Conservation (phyloP, 2,797 vertebrate species). For the Podarcis lilfordi region DNA sequence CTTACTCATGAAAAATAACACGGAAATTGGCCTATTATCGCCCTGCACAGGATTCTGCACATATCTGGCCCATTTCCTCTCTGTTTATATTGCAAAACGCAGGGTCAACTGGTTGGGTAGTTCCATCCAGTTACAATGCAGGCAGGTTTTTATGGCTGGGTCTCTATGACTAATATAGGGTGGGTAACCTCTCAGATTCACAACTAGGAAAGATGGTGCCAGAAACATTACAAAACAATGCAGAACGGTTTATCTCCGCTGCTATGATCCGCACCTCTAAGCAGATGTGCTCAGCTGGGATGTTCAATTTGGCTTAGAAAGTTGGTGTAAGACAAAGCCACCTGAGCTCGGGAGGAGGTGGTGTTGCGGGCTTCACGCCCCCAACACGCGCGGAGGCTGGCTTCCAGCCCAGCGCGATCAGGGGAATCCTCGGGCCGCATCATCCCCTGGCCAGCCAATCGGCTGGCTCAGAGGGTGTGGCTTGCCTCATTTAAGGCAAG, state of each 20-base stretch:
- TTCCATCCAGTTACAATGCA: background rate
- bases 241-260: background rate
- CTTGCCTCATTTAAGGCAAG: too few relatives aligned
- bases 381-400: too few relatives aligned
- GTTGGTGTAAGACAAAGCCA: background rate
- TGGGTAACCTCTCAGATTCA: background rate
- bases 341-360: too few relatives aligned
- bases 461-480: too few relatives aligned
- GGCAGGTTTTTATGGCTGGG: background rate
- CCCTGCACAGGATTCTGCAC: conserved; percentile 1
- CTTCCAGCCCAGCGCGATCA: too few relatives aligned
- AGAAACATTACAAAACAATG: background rate
- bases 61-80: conserved; percentile 27
- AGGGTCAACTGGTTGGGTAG: background rate
- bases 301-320: background rate
- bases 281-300: background rate
- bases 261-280: background rate
- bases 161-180: too few relatives aligned
- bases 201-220: background rate
- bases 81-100: conserved; percentile 9
- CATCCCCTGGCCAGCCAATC: too few relatives aligned
- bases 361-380: too few relatives aligned
- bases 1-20: conserved; percentile 50
- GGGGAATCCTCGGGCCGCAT: too few relatives aligned
- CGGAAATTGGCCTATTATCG: conserved; percentile 42